Evolutionary conservation across 2,797 vertebrate species (phyloP).

Genomic region (Propithecus deckenii): DNA sequence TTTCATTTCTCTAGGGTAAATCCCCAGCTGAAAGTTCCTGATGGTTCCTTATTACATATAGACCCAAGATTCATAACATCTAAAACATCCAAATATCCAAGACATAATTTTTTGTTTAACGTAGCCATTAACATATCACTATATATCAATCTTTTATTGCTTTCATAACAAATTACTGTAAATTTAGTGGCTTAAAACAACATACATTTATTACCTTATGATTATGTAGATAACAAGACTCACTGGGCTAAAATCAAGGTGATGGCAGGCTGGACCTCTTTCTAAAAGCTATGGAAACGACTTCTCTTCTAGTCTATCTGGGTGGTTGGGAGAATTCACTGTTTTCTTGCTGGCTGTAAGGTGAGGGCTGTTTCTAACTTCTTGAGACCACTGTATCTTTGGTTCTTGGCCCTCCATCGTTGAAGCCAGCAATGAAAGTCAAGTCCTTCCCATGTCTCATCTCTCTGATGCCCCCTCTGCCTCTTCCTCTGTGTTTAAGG

Average conservation of each 20-base stretch:
- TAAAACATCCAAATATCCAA: not conserved
- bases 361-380: not conserved
- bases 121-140: not conserved
- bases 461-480: not conserved
- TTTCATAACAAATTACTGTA: not conserved
- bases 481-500: not conserved
- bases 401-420: not conserved
- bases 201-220: not conserved
- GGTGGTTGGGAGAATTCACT: not conserved
- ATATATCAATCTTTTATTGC: not conserved
- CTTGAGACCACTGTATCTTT: not conserved
- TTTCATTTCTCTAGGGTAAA: not conserved
- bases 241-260: not conserved
- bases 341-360: not conserved
- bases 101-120: not conserved
- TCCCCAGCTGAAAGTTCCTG: not conserved
- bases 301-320: not conserved
- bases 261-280: not conserved
- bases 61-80: not conserved
- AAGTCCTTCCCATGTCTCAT: not conserved
- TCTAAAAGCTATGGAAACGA: not conserved
- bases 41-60: not conserved
- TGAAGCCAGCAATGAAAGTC: not conserved
- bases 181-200: not conserved
- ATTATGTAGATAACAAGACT: not conserved